These are phyloP conservation scores for Macrosoma leucophasiata DNA, from an alignment of 2,888 invertebrate genomes.

Conservation along the genomic window DNA sequence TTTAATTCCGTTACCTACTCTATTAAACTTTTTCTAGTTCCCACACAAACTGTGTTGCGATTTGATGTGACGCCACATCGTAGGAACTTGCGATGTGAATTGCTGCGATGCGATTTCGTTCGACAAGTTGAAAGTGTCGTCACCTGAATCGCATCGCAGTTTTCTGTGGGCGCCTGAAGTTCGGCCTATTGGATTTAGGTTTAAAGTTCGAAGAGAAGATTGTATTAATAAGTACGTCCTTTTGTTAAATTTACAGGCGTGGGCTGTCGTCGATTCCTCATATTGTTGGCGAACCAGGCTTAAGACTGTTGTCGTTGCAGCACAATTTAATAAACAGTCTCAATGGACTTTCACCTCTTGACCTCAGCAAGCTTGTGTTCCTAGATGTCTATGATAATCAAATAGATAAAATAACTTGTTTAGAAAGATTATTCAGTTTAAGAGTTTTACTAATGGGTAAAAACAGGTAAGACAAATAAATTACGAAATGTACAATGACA, in stretches of 20 bases:
- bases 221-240: neutral
- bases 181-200: too few relatives aligned
- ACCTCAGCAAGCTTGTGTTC: slow-evolving; percentile 88
- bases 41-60: too few relatives aligned
- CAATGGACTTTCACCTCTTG: slow-evolving; percentile 73
- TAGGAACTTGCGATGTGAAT: too few relatives aligned
- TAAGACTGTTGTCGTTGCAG: slow-evolving; percentile 91
- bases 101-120: too few relatives aligned
- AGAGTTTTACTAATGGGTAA: slow-evolving; percentile 93
- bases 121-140: too few relatives aligned
- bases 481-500: too few relatives aligned
- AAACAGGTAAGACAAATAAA: slow-evolving; percentile 78
- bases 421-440: slow-evolving; percentile 85
- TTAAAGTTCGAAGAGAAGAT: too few relatives aligned
- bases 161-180: too few relatives aligned
- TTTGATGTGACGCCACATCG: too few relatives aligned
- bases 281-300: slow-evolving; percentile 86
- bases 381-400: slow-evolving; percentile 97
- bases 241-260: slow-evolving; percentile 61
- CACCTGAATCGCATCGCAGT: too few relatives aligned
- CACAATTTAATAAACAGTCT: slow-evolving; percentile 91
- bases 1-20: too few relatives aligned
- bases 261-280: slow-evolving; percentile 89
- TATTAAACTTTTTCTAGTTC: too few relatives aligned
- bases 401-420: slow-evolving; percentile 87